Percentiles rank a stretch among this genome's conserved stretches.
phyloP scores from a whole-genome alignment of 2,113 vertebrate genomes.

The Lophius piscatorius region DNA sequence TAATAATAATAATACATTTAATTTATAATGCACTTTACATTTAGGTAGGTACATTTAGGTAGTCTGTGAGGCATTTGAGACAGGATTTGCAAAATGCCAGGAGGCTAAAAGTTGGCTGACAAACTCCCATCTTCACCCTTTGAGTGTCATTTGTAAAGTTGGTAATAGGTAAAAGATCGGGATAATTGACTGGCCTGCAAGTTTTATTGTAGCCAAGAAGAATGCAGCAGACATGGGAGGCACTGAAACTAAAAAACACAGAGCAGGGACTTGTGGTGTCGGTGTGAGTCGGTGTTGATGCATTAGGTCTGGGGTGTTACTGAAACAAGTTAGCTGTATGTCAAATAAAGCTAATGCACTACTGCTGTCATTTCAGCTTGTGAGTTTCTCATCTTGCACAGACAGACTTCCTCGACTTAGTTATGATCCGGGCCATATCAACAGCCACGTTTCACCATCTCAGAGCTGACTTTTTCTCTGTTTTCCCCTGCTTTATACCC shows the following conservation, averaged over 20 bases:
- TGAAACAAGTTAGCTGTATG: not conserved
- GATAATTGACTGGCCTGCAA: not conserved
- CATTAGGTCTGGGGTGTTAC: not conserved
- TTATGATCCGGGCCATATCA: no score
- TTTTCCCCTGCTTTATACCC: no score
- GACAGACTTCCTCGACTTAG: no score
- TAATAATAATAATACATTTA: no score
- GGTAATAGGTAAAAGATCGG: no score
- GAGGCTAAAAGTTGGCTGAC: slow-evolving; percentile 47
- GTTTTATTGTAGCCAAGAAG: slow-evolving; percentile 21
- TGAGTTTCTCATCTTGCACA: slow-evolving; percentile 12
- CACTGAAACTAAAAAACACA: slow-evolving; percentile 1
- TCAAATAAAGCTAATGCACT: not conserved
- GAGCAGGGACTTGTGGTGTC: not conserved
- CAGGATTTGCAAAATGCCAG: slow-evolving; percentile 54
- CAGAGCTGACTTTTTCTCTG: no score
- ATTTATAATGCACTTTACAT: no score
- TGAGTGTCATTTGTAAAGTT: no score
- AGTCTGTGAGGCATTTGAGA: slow-evolving; percentile 52
- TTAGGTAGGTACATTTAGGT: no score
- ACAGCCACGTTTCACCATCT: no score
- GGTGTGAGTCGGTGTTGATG: slow-evolving; percentile 6
- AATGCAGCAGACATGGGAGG: slow-evolving; percentile 3
- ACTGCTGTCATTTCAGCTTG: slow-evolving; percentile 1
- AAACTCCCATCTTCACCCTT: no score